Conservation (phyloP, 2,888 invertebrate species). For the Orthonevra nobilis region DNA sequence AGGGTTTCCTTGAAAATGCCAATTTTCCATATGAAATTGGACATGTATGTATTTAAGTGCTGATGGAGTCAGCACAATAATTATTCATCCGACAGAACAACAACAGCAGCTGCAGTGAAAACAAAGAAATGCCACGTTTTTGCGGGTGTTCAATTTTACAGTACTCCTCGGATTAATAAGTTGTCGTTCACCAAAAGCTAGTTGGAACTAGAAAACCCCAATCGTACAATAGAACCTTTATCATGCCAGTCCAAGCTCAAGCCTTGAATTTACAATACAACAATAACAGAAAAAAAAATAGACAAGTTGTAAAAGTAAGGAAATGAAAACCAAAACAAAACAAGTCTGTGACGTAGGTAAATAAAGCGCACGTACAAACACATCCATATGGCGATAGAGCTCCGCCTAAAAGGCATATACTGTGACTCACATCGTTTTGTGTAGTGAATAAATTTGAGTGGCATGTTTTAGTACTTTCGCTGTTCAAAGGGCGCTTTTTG, state of each 20-base stretch:
- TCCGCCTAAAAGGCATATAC: constrained; percentile 25
- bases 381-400: not conserved
- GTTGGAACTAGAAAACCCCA: too few species aligned
- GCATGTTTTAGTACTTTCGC: constrained; percentile 14
- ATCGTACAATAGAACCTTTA: too few species aligned
- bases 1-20: constrained; percentile 49
- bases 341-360: constrained; percentile 50
- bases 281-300: constrained; percentile 12
- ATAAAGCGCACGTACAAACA: not conserved
- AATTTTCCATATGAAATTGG: constrained; percentile 26
- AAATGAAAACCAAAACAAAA: constrained; percentile 21
- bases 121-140: constrained; percentile 46
- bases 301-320: not conserved
- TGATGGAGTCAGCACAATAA: constrained; percentile 35
- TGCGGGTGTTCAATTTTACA: constrained; percentile 4
- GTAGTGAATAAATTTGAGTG: constrained; percentile 30
- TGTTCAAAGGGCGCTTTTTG: not conserved
- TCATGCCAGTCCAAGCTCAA: constrained; percentile 8
- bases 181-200: too few species aligned
- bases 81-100: constrained; percentile 30
- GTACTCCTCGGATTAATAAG: too few species aligned
- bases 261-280: constrained; percentile 42
- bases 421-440: constrained; percentile 52
- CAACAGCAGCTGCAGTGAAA: constrained; percentile 4
- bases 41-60: not conserved